Evolutionary conservation across 1,140 invertebrate genomes (phyloP).

Genomic region (Trachymyrmex septentrionalis): DNA sequence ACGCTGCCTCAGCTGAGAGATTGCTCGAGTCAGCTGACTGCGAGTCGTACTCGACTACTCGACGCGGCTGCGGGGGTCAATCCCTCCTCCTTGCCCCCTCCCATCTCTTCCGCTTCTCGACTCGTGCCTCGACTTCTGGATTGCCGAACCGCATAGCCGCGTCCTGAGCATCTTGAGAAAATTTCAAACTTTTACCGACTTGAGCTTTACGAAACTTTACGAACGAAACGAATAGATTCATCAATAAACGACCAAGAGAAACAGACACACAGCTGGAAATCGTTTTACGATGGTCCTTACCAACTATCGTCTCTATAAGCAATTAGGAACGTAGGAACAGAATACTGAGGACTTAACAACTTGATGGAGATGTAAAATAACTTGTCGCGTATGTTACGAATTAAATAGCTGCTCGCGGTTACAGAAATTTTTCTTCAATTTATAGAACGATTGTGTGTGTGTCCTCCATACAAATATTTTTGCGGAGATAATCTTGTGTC

Average conservation of each 20-base stretch:
- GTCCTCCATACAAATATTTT: background rate
- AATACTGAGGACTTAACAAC: background rate
- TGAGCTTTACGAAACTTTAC: slow-evolving; percentile 10
- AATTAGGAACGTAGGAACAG: slow-evolving; percentile 22
- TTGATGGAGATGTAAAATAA: slow-evolving; percentile 23
- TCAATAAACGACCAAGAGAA: background rate
- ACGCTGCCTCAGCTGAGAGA: slow-evolving; percentile 76
- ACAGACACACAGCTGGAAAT: background rate
- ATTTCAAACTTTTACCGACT: slow-evolving; percentile 50
- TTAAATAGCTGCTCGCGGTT: background rate
- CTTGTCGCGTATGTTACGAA: background rate
- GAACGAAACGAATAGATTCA: slow-evolving; percentile 1
- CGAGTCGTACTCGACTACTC: slow-evolving; percentile 63
- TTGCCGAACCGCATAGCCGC: slow-evolving; percentile 15
- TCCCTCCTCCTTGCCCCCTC: slow-evolving; percentile 53
- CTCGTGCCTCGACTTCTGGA: slow-evolving; percentile 53
- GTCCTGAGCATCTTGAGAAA: slow-evolving; percentile 31
- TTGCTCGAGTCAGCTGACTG: slow-evolving; percentile 81
- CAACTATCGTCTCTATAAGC: background rate
- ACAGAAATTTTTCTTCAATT: slow-evolving; percentile 5
- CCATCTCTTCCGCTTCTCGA: slow-evolving; percentile 27
- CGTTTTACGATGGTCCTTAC: slow-evolving; percentile 11
- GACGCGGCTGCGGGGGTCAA: slow-evolving; percentile 73
- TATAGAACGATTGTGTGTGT: background rate
- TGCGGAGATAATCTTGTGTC: background rate